Evolutionary conservation across 1,140 invertebrate genomes (phyloP).

Genomic region (Pemphigus obesinymphae): DNA sequence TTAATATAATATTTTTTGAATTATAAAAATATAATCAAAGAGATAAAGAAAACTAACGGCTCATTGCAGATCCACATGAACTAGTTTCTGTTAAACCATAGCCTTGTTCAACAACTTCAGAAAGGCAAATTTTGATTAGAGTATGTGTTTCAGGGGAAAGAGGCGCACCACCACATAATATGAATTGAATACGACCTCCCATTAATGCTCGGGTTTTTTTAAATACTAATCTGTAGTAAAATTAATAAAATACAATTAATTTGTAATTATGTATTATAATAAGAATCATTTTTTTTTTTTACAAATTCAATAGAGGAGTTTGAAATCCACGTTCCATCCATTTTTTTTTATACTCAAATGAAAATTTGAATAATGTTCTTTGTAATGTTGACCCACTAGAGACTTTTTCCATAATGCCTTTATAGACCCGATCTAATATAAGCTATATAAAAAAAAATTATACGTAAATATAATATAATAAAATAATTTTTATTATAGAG

Average conservation of each 20-base stretch:
- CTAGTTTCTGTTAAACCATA: conserved; percentile 97
- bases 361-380: conserved; percentile 82
- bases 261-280: no score
- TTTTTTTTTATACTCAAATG: conserved; percentile 83
- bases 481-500: no score
- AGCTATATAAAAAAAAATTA: no score
- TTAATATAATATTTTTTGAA: background rate
- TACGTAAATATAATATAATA: no score
- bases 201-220: conserved; percentile 71
- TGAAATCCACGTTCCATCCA: conserved; percentile 79
- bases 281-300: conserved; percentile 45
- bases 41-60: conserved; percentile 57
- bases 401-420: conserved; percentile 89
- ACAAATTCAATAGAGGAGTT: conserved; percentile 73
- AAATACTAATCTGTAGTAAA: conserved; percentile 63
- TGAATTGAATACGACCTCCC: conserved; percentile 79
- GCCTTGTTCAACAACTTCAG: conserved; percentile 84
- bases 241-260: background rate
- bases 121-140: conserved; percentile 90
- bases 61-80: conserved; percentile 85
- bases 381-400: conserved; percentile 68
- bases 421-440: conserved; percentile 92
- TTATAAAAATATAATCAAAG: background rate
- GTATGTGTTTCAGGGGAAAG: conserved; percentile 92
- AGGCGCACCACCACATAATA: conserved; percentile 90